These are phyloP conservation scores for Lutraria lutraria DNA, from an alignment of 2,888 invertebrate genomes.

Conservation along the genomic window DNA sequence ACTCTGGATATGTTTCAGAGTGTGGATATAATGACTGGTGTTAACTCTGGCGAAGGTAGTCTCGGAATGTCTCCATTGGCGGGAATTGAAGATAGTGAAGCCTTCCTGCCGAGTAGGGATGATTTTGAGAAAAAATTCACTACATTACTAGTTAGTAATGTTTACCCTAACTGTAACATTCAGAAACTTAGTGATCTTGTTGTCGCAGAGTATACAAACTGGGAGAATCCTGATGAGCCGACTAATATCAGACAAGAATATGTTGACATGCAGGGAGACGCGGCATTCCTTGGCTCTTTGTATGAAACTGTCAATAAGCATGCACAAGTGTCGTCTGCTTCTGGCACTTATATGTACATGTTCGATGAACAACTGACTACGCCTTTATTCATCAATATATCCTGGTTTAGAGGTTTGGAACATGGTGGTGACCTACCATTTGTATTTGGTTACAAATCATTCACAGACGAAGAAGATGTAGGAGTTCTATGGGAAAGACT, in stretches of 20 bases:
- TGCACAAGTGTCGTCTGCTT: neutral
- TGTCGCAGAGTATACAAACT: conserved; percentile 52
- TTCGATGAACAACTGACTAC: neutral
- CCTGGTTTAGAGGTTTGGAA: conserved; percentile 28
- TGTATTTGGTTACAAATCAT: conserved; percentile 39
- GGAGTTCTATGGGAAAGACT: conserved; percentile 11
- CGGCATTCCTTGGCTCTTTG: neutral
- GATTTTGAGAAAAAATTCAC: conserved; percentile 25
- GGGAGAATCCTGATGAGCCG: conserved; percentile 33
- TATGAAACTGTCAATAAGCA: conserved; percentile 36
- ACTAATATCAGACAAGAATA: conserved; percentile 21
- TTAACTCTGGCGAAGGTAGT: conserved; percentile 40
- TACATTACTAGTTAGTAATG: neutral
- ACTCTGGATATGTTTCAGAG: conserved; percentile 33
- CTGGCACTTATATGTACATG: conserved; percentile 32
- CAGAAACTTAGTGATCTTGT: conserved; percentile 8
- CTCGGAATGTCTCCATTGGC: neutral
- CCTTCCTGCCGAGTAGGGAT: conserved; percentile 21
- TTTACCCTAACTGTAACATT: neutral
- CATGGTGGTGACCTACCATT: conserved; percentile 51
- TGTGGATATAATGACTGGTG: conserved; percentile 44
- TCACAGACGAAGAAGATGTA: neutral
- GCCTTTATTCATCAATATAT: neutral
- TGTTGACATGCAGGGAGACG: conserved; percentile 29
- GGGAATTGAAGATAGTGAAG: conserved; percentile 21